A percentile compares a stretch with the other conserved stretches of the same genome.
Conservation (phyloP, 2,888 invertebrate genomes). For the Drosophila kambysellisi region DNA sequence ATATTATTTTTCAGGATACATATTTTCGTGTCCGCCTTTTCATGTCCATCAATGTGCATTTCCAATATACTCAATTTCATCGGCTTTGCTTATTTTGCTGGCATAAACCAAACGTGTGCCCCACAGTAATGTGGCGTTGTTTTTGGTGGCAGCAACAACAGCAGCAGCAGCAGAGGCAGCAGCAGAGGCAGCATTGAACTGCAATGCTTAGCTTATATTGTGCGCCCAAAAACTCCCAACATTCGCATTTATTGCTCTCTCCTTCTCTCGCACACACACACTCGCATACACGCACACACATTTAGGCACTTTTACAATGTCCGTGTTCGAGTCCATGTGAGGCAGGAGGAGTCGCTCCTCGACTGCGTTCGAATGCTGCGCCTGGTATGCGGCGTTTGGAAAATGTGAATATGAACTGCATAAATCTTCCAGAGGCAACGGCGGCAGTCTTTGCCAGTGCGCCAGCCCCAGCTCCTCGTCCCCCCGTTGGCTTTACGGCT, state of each 20-base stretch:
- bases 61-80: not conserved
- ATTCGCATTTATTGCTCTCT: constrained; percentile 14
- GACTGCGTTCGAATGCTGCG: constrained; percentile 70
- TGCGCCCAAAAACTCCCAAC: constrained; percentile 58
- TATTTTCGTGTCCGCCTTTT: not conserved
- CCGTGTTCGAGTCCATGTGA: constrained; percentile 39
- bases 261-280: constrained; percentile 1
- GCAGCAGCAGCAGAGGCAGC: constrained; percentile 25
- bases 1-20: not conserved
- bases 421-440: constrained; percentile 82
- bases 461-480: constrained; percentile 30
- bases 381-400: constrained; percentile 79
- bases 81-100: not conserved
- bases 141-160: constrained; percentile 27
- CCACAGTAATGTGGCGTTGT: constrained; percentile 58
- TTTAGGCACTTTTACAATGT: constrained; percentile 58
- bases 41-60: not conserved
- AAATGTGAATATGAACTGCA: constrained; percentile 84
- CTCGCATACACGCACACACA: constrained; percentile 28
- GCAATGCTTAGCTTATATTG: constrained; percentile 72
- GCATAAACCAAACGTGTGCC: not conserved
- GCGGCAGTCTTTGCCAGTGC: constrained; percentile 78
- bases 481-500: constrained; percentile 74
- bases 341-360: constrained; percentile 34
- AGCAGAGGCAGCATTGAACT: constrained; percentile 49